These are phyloP conservation scores for Nephrotoma guestfalica DNA, from an alignment of 2,888 invertebrate genomes.

Conservation along the genomic window DNA sequence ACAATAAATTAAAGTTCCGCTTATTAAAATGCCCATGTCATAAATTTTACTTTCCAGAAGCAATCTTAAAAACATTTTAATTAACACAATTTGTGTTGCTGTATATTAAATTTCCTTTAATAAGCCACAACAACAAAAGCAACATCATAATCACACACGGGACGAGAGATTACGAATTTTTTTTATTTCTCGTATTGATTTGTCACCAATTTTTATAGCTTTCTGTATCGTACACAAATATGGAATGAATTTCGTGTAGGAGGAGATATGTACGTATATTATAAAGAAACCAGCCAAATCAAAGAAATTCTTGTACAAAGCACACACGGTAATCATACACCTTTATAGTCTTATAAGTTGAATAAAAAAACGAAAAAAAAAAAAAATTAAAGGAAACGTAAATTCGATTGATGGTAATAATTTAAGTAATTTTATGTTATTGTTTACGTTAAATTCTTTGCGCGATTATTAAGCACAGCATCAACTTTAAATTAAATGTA, in stretches of 20 bases:
- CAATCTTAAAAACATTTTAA: neutral
- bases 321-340: neutral
- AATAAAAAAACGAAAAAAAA: neutral
- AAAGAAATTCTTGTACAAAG: neutral
- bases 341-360: neutral
- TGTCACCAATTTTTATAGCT: neutral
- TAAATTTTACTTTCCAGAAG: neutral
- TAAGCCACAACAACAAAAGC: neutral
- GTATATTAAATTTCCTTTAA: neutral
- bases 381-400: neutral
- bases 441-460: neutral
- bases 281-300: neutral
- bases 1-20: neutral
- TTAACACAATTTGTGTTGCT: neutral
- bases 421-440: neutral
- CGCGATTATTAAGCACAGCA: neutral
- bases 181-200: neutral
- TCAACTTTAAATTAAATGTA: neutral
- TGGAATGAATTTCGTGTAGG: neutral
- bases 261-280: neutral
- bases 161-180: neutral
- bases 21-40: neutral
- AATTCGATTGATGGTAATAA: neutral
- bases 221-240: neutral
- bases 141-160: neutral